Base-by-base conservation (phyloP, 2,797 vertebrate species). In the Phoxinus dragarum region DNA sequence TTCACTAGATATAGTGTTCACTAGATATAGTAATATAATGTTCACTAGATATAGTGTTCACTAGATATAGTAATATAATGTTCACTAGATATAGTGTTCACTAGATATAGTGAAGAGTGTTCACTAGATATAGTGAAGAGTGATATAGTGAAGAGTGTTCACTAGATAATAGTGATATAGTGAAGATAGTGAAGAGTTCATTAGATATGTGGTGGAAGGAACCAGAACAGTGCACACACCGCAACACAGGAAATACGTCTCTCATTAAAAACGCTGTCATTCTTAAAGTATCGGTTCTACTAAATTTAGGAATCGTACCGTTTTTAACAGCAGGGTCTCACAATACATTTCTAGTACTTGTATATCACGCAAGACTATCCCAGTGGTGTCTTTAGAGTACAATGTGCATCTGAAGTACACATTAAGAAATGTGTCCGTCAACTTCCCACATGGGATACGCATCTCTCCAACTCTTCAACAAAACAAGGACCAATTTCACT, bases 401-500 rank as follows among this genome's bases (percentile, higher is more conserved):
- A 56, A 9, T 4, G 54, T 4, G 54, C 54, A 61, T 12, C 56
- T 61, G 10, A 61, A 12, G 23, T n/a, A 27, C 56, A 61, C 0
- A 11, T 61, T 61, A 11, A 61, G 4, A 42, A 69, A 23, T 42
- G 38, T 71, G 21, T 71, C 14, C 7, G 2, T 73, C 69, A 72
- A 47, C n/a, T 10, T 73, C 1, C 71, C 23, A 27, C 6, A 44
- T 72, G 71, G 27, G 71, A 74, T 74, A 19, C 0, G 7, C 14
- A 73, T 16, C 14, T 73, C 16, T 10, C 8, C 7, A 74, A 16
- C 38, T 71, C 69, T 72, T 11, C 17, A 74, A 21, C 21, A 40
- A n/a, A 36, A n/a, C 12, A 16, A 59, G 21, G 21, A 40, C 34
- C 52, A 61, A 59, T 85, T 82, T 54, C 75, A 67, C 36, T n/a